Percentiles rank a stretch among this genome's conserved stretches.
These are phyloP conservation scores for Columbina picui DNA, from an alignment of 2,113 vertebrate genomes.

Conservation along the genomic window DNA sequence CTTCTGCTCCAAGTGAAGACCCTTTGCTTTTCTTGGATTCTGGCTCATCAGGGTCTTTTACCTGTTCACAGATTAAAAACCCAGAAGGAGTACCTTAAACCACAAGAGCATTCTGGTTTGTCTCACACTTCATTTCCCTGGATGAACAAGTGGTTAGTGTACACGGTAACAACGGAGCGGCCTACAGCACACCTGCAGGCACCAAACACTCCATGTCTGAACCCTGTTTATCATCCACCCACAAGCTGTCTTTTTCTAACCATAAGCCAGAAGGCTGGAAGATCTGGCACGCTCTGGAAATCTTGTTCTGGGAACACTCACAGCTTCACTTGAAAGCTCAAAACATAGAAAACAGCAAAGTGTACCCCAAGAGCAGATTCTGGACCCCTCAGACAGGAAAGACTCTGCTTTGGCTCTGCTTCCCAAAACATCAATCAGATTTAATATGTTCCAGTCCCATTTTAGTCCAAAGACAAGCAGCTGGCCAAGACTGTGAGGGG, in stretches of 20 bases:
- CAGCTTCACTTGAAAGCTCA: background rate
- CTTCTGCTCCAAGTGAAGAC: slow-evolving; percentile 42
- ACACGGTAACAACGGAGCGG: background rate
- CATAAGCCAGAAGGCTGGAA: background rate
- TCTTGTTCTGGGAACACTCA: background rate
- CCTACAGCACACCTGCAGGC: background rate
- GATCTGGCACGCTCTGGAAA: background rate
- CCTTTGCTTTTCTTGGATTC: slow-evolving; percentile 85
- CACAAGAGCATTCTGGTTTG: background rate
- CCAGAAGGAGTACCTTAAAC: background rate
- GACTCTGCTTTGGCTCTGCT: background rate
- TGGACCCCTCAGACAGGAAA: background rate
- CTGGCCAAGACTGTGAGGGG: background rate
- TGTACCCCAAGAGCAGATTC: background rate
- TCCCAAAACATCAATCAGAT: background rate
- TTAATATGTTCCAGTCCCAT: background rate
- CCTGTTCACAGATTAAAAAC: slow-evolving; percentile 59
- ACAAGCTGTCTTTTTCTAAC: background rate
- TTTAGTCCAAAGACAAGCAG: background rate
- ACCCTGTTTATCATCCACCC: background rate
- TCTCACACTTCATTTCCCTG: background rate
- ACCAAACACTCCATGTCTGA: background rate
- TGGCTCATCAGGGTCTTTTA: slow-evolving; percentile 83
- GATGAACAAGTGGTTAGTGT: background rate
- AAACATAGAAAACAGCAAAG: background rate